These are phyloP conservation scores for Pongo abelii DNA, from an alignment of 2,113 vertebrate species.

Conservation along the genomic window DNA sequence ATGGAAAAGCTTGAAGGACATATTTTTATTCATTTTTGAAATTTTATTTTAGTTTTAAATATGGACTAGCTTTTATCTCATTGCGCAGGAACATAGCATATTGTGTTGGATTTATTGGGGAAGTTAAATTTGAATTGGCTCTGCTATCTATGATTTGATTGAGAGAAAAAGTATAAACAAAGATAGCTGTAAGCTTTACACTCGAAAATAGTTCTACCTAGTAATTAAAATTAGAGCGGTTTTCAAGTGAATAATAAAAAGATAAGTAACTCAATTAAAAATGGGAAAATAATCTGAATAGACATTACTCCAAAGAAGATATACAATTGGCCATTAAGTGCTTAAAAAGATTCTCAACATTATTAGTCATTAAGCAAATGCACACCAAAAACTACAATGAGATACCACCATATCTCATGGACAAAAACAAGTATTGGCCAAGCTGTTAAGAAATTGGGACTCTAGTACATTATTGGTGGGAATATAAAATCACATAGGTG, in stretches of 20 bases:
- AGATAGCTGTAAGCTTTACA: background rate
- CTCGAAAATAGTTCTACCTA: background rate
- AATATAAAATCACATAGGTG: background rate
- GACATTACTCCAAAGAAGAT: conserved; percentile 7
- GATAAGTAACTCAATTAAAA: background rate
- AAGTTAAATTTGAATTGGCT: conserved; percentile 21
- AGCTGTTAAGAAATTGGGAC: background rate
- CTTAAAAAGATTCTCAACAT: background rate
- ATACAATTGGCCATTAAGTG: background rate
- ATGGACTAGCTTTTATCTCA: background rate
- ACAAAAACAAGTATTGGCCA: background rate
- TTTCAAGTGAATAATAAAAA: conserved; percentile 10
- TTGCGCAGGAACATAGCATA: background rate
- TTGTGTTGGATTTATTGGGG: background rate
- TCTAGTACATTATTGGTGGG: background rate
- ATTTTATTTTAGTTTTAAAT: background rate
- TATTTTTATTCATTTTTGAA: conserved; percentile 35
- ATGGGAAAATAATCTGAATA: background rate
- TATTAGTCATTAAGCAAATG: background rate
- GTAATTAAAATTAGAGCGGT: conserved; percentile 1
- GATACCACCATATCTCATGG: background rate
- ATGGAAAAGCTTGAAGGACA: background rate
- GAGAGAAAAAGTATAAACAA: background rate
- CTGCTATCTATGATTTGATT: background rate
- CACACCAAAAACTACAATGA: background rate